Evolutionary conservation across 1,140 invertebrate species (phyloP), one percentile per base, ranked within the genome.

Genomic region (Heterodera carotae): DNA sequence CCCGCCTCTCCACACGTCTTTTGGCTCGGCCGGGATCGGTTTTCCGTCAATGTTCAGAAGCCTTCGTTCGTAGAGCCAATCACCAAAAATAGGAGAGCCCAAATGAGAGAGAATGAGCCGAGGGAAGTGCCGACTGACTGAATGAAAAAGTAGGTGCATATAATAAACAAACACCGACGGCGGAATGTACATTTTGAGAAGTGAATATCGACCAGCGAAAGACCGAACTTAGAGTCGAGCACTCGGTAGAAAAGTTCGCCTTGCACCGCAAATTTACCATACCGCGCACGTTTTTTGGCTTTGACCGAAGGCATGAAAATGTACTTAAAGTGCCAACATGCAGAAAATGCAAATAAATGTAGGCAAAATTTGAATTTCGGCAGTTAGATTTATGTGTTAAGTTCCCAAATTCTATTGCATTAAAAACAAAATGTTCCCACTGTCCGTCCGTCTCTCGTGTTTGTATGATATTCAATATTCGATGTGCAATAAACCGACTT

Each of bases 91-190:
- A 1, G 76, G 76, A 7, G 27, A 22, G 25, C 76, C 76, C 43
- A 78, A 66, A 78, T 80, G 62, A n/a, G 76, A 78, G 27, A 78
- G 75, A 29, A 76, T 43, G 1, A 76, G 75, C 33, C 75, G 76
- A 6, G 76, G 76, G 27, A 77, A 27, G 39, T 77, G 76, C 27
- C 76, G 27, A 25, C 31, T 62, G 76, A 79, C 76, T 77, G 75
- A 22, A 76, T 80, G 4, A 33, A 18, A 77, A 36, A 29, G 5
- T 7, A 31, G 34, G 27, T 3, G 0, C 31, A 77, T 81, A 34
- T 29, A 5, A 68, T n/a, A 8, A 22, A 60, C 31, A n/a, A 39
- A 39, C 39, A 12, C 39, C 39, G 36, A 10, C 4, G 48, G 10
- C 10, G 5, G 5, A 22, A 22, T 15, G 48, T 8, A 78, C 76